Evolutionary conservation across 2,113 vertebrate species (phyloP).

Genomic region (Ailurus styani): DNA sequence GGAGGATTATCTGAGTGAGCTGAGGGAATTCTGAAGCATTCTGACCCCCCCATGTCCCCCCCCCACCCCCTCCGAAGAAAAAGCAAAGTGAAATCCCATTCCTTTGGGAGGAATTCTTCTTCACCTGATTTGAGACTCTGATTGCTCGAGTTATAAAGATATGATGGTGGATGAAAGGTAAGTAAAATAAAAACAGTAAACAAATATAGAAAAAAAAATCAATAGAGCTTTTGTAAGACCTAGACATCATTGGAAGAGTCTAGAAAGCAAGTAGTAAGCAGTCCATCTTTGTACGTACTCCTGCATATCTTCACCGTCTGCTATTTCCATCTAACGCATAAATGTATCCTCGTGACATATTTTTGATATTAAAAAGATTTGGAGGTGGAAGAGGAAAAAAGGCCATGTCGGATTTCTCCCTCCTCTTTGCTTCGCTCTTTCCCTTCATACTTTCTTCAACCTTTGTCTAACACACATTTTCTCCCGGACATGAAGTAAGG

Average conservation of each 20-base stretch:
- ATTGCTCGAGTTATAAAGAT: not conserved
- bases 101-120: not conserved
- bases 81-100: conserved; percentile 10
- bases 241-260: not conserved
- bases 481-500: not conserved
- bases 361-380: not conserved
- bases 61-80: not conserved
- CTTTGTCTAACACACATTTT: not conserved
- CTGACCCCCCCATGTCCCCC: not conserved
- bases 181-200: not conserved
- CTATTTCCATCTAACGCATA: not conserved
- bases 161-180: not conserved
- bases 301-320: not conserved
- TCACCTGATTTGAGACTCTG: not conserved
- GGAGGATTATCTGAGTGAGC: not conserved
- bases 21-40: not conserved
- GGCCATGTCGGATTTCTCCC: not conserved
- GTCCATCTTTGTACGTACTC: not conserved
- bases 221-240: not conserved
- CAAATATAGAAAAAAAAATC: not conserved
- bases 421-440: not conserved
- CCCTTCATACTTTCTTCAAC: not conserved
- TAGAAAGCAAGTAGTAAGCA: not conserved
- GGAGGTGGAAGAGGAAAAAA: not conserved
- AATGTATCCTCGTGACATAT: not conserved